Conservation (phyloP, 2,113 vertebrate genomes). For the Laticauda laticaudata region DNA sequence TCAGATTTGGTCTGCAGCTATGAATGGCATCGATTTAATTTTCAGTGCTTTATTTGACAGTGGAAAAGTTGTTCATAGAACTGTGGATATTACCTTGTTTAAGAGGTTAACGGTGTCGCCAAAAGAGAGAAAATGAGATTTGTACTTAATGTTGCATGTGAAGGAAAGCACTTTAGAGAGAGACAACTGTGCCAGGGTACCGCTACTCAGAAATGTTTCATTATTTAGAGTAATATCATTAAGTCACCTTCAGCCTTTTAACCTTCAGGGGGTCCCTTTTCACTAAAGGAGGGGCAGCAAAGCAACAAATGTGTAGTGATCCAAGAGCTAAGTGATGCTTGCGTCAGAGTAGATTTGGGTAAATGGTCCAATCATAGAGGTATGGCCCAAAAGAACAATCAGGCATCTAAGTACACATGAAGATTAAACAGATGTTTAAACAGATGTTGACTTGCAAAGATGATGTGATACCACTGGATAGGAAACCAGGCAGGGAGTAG, state of each 20-base stretch:
- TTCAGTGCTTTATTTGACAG: slow-evolving; percentile 29
- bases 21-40: slow-evolving; percentile 38
- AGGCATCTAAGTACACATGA: neutral
- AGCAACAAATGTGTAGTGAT: neutral
- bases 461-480: neutral
- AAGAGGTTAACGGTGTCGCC: slow-evolving; percentile 43
- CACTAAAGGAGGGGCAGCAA: neutral
- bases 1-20: slow-evolving; percentile 28
- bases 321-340: neutral
- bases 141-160: slow-evolving; percentile 37
- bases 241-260: neutral
- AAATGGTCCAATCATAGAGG: neutral
- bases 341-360: neutral
- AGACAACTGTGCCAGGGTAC: neutral
- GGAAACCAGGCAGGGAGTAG: neutral
- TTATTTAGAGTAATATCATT: neutral
- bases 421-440: neutral
- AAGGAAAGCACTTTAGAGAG: slow-evolving; percentile 18
- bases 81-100: slow-evolving; percentile 29
- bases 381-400: neutral
- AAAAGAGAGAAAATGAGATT: slow-evolving; percentile 46
- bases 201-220: neutral
- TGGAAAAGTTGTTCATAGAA: slow-evolving; percentile 30
- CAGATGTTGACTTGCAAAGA: neutral
- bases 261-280: neutral